phyloP scores from a whole-genome alignment of 2,797 vertebrate genomes.

The Dermochelys coriacea region DNA sequence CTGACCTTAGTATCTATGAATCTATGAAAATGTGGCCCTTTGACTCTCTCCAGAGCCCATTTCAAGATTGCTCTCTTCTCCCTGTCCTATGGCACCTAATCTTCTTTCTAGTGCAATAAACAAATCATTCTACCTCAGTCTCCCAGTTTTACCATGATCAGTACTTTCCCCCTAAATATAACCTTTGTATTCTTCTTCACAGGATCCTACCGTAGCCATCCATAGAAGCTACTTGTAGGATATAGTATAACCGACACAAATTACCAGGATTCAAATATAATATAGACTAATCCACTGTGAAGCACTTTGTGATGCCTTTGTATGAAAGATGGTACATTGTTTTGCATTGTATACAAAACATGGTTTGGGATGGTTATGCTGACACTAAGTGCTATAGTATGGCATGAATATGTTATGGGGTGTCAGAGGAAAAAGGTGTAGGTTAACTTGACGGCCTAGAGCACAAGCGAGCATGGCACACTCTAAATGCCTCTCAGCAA shows the following conservation, averaged over 20 bases:
- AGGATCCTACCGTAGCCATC: background rate
- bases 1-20: no score
- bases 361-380: background rate
- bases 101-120: background rate
- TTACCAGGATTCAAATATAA: background rate
- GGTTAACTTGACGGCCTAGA: background rate
- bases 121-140: background rate
- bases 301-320: background rate
- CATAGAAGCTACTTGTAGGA: background rate
- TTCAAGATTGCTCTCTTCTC: background rate
- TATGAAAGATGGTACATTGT: background rate
- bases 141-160: background rate
- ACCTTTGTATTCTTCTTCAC: background rate
- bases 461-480: background rate
- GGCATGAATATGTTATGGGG: background rate
- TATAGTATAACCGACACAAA: accelerated
- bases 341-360: background rate
- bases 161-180: background rate
- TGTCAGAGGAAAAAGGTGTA: background rate
- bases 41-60: background rate
- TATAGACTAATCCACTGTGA: background rate
- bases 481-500: background rate
- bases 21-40: background rate
- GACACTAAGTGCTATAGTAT: accelerated
- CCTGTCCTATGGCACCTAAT: background rate